Evolutionary conservation across 2,888 invertebrate genomes (phyloP).

Genomic region (Ctena decussata): DNA sequence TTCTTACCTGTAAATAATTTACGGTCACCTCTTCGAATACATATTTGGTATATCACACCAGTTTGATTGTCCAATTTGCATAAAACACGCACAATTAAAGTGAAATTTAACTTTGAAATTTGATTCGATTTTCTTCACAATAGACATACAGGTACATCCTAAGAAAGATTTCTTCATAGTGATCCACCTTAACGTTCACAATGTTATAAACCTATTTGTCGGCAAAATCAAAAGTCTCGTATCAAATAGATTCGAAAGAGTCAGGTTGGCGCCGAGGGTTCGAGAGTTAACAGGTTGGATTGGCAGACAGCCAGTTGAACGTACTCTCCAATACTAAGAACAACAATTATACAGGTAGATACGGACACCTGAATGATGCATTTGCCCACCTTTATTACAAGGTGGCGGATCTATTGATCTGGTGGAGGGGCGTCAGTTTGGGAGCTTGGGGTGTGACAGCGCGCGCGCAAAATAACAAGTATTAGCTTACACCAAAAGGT

Average conservation of each 20-base stretch:
- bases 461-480: no score
- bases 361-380: conserved; percentile 16
- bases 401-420: neutral
- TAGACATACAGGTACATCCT: conserved; percentile 1
- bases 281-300: conserved; percentile 44
- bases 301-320: conserved; percentile 42
- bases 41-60: conserved; percentile 8
- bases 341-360: neutral
- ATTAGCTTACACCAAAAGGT: no score
- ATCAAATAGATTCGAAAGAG: conserved; percentile 34
- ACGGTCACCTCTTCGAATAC: conserved; percentile 7
- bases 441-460: neutral
- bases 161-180: conserved; percentile 2
- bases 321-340: conserved; percentile 6
- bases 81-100: conserved; percentile 2
- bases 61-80: conserved; percentile 12
- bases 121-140: conserved; percentile 1
- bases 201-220: conserved; percentile 26
- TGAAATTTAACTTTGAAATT: conserved; percentile 1
- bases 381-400: neutral
- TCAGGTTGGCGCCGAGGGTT: conserved; percentile 50
- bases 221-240: conserved; percentile 12
- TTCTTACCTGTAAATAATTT: neutral
- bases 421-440: neutral
- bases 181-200: neutral